A percentile compares a stretch with the other conserved stretches of the same genome.
Evolutionary conservation across 2,888 invertebrate species (phyloP).

Genomic region (Morinoia aosen): DNA sequence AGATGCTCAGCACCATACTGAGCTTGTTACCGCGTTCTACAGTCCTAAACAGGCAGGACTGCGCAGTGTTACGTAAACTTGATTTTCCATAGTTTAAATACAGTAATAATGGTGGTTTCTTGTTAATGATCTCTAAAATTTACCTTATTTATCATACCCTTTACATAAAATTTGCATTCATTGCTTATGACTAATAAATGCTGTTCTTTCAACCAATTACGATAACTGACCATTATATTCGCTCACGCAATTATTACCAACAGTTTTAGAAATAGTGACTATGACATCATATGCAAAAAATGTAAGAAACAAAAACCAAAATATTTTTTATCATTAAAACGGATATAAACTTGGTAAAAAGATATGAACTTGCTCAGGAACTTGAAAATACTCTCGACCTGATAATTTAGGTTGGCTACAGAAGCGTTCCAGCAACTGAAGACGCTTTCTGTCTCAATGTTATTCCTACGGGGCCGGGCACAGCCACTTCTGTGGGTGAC

Average conservation of each 20-base stretch:
- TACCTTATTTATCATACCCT: neutral
- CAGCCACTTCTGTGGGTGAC: neutral
- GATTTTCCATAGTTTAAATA: no score
- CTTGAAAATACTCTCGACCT: neutral
- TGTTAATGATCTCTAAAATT: neutral
- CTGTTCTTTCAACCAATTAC: no score
- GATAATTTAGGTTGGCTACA: neutral
- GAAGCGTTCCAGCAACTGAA: neutral
- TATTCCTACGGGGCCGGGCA: neutral
- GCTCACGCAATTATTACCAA: no score
- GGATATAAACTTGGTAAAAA: neutral
- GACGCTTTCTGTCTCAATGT: neutral
- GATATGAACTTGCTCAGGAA: neutral
- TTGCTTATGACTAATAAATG: no score
- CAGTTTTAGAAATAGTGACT: no score
- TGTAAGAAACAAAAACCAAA: no score
- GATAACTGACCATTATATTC: no score
- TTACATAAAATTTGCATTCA: neutral
- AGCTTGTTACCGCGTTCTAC: no score
- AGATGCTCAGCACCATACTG: no score
- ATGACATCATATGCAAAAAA: no score
- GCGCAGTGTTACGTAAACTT: neutral
- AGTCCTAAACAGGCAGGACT: no score
- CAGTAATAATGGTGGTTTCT: neutral
- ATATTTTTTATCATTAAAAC: no score